Base-by-base conservation (phyloP, 2,797 vertebrate species). In the Allobates femoralis region DNA sequence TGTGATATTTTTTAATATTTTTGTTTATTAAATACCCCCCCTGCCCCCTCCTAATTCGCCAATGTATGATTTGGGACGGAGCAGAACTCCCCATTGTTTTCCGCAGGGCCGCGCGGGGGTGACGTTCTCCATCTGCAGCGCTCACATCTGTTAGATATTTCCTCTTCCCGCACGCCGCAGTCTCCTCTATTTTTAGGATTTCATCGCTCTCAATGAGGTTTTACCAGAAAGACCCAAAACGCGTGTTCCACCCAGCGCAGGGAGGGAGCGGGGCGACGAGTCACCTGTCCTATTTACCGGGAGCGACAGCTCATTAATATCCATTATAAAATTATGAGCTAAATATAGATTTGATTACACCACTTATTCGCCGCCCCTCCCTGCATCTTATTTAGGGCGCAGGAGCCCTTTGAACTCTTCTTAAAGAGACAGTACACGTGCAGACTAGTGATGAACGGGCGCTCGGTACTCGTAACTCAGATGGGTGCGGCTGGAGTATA, bases 101-200 rank as follows among this genome's bases (percentile, higher is more conserved):
- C 41, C 41, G 41, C 41, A 46, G 41, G 3, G 37, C 37, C 37
- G 37, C 37, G 37, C 1, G n/a, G n/a, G n/a, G 37, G 41, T 46
- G 41, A 64, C 26, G 26, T 64, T 28, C 11, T 64, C 12, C 14
- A 15, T 46, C 62, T 10, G 62, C 62, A 37, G 30, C 26, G 28
- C 26, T 30, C 12, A 74, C 80, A 82, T 82, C 80, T 82, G 80
- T 23, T 58, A 8, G 34, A 37, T 14, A 37, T 73, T 81, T 69
- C 64, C 64, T 16, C 62, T 34, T 51, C 26, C 46, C 64, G 28
- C 80, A 26, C 66, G 18, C 51, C 69, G 80, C 80, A 41, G 51
- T 21, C 8, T 18, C 16, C 79, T 53, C 66, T 82, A 82, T 73
- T 82, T 69, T 82, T 82, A 37, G 64, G 64, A n/a, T 69, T 34